These are phyloP conservation scores for Himalopsyche anomala DNA, from an alignment of 2,888 invertebrate genomes.

Conservation along the genomic window DNA sequence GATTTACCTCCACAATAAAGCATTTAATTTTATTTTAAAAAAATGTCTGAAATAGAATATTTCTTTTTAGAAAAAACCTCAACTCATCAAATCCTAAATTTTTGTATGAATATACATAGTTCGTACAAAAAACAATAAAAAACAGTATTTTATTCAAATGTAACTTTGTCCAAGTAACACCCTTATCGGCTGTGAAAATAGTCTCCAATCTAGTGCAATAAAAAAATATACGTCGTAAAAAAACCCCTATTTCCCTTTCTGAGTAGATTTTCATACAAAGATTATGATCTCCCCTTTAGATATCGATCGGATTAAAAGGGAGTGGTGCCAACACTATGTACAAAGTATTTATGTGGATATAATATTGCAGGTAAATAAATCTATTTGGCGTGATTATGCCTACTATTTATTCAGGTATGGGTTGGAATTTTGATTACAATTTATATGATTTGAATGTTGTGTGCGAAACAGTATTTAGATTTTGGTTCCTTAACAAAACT, in stretches of 20 bases:
- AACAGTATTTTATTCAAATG: no score
- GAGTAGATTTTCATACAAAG: slow-evolving; percentile 18
- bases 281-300: slow-evolving; percentile 3
- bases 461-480: neutral
- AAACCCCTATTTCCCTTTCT: slow-evolving; percentile 29
- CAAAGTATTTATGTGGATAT: neutral
- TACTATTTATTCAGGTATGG: neutral
- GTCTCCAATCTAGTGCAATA: slow-evolving; percentile 22
- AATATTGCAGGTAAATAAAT: slow-evolving; percentile 23
- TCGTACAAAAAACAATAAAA: no score
- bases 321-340: neutral
- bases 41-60: no score
- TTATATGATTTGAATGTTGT: neutral
- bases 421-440: neutral
- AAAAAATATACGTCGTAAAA: slow-evolving; percentile 12
- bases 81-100: no score
- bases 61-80: no score
- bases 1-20: no score
- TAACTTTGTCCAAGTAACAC: neutral
- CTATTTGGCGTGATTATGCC: slow-evolving; percentile 2
- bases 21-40: no score
- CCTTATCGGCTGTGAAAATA: neutral
- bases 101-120: no score
- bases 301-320: neutral
- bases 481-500: neutral